A percentile compares a stretch with the other conserved stretches of the same genome.
phyloP scores from a whole-genome alignment of 2,888 invertebrate genomes.

The Ormyrus nitidulus region DNA sequence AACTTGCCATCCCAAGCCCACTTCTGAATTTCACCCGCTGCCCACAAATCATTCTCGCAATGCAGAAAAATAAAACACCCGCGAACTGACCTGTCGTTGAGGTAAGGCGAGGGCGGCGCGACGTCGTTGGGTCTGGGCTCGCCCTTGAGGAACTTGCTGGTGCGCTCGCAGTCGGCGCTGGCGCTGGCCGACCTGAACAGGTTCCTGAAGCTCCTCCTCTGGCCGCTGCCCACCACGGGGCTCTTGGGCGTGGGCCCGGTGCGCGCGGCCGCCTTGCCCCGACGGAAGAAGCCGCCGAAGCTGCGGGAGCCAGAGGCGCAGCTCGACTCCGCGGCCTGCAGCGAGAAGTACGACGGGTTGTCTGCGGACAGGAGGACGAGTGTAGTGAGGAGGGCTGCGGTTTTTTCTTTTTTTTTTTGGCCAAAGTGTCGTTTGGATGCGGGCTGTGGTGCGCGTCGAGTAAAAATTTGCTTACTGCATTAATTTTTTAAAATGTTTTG shows the following conservation, averaged over 20 bases:
- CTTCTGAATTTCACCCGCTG: no score
- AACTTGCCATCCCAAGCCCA: no score
- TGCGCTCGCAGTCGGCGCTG: constrained; percentile 80
- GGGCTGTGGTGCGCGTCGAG: no score
- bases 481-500: no score
- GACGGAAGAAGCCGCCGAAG: constrained; percentile 51
- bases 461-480: no score
- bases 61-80: no score
- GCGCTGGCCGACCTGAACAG: constrained; percentile 82
- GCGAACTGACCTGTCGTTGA: constrained; percentile 65
- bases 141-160: constrained; percentile 82
- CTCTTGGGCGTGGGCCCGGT: not conserved
- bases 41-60: no score
- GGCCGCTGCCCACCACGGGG: constrained; percentile 33
- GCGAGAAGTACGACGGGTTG: constrained; percentile 87
- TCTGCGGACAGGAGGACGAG: constrained; percentile 78
- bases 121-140: constrained; percentile 84
- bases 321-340: constrained; percentile 76
- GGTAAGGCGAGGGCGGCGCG: constrained; percentile 77
- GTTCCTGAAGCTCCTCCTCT: constrained; percentile 78
- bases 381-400: no score
- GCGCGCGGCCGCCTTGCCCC: not conserved
- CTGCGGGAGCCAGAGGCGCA: constrained; percentile 15
- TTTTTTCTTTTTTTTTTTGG: no score
- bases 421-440: no score